Base-by-base conservation (phyloP, 1,140 invertebrate genomes). In the Tetraneura akinire region DNA sequence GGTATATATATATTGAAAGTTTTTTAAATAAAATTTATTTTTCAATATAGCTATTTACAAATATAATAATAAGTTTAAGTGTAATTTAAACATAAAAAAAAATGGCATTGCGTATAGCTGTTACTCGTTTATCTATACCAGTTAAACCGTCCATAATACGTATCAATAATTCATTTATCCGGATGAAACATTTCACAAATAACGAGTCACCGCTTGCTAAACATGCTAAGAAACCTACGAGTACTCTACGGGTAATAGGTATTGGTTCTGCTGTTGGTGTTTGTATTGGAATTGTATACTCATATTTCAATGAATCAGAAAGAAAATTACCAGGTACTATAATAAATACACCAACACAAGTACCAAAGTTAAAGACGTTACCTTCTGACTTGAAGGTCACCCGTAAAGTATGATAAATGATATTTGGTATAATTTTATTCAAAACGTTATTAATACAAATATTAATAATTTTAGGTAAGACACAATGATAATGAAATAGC, bases 401-500 rank as follows among this genome's bases (percentile, higher is more conserved):
- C 0, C 84, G 87, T 83, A 83, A 84, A 82, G 88, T 88, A 85
- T 80, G 81, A 49, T 47, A 64, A 88, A 85, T 80, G 81, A 49
- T 47, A 64, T 66, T 47, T 9, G 0, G 5, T 29, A 13, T 5
- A 47, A 26, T 0, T 8, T 51, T 73, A n/a, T 0, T 42, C 21
- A 26, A 47, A 14, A 0, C 18, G 42, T 62, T 53, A 18, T 42
- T 45, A 71, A 68, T 74, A 82, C n/a, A 53, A 82, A 76, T 71
- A 81, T 84, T 84, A 42, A 87, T 88, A 71, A 51, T 83, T 91
- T 90, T 86, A 92, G 76, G 82, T 88, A 10, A 90, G 88, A 85
- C 88, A 89, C 13, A 87, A 88, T 21, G 93, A 97, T 86, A 87
- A 87, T 9, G 91, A 89, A 78, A 91, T 91, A 14, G 87, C 98